These are phyloP conservation scores for Balanococcus diminutus DNA, from an alignment of 2,888 invertebrate species.

Conservation along the genomic window DNA sequence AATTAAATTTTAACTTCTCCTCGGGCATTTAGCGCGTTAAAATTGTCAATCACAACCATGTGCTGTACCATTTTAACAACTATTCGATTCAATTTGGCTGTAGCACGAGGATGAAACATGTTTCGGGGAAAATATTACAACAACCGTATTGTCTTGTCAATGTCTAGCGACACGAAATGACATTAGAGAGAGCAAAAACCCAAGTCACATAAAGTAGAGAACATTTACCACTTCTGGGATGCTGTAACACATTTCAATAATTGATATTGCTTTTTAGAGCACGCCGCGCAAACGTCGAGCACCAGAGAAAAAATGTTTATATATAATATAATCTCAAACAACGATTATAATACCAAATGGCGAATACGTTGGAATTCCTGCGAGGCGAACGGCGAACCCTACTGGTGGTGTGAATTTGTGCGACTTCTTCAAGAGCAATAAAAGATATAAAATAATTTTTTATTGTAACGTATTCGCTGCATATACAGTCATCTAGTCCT, in stretches of 20 bases:
- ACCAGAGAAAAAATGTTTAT: constrained; percentile 19
- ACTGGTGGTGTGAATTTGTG: neutral
- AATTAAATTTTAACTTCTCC: too few species aligned
- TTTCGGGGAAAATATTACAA: neutral
- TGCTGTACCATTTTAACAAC: neutral
- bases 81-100: neutral
- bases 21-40: neutral
- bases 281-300: neutral
- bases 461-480: neutral
- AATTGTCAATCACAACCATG: neutral
- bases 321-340: neutral
- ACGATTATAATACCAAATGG: constrained; percentile 9
- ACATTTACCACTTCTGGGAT: constrained; percentile 20
- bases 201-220: constrained; percentile 21
- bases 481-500: neutral
- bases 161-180: neutral
- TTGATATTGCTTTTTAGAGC: neutral
- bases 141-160: constrained; percentile 31
- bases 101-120: neutral
- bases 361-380: constrained; percentile 1
- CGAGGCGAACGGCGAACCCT: constrained; percentile 8
- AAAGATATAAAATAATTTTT: constrained; percentile 27
- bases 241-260: constrained; percentile 35
- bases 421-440: constrained; percentile 4
- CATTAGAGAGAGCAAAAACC: constrained; percentile 12